Evolutionary conservation across 1,140 invertebrate species (phyloP).

Genomic region (Ganaspis sp.): DNA sequence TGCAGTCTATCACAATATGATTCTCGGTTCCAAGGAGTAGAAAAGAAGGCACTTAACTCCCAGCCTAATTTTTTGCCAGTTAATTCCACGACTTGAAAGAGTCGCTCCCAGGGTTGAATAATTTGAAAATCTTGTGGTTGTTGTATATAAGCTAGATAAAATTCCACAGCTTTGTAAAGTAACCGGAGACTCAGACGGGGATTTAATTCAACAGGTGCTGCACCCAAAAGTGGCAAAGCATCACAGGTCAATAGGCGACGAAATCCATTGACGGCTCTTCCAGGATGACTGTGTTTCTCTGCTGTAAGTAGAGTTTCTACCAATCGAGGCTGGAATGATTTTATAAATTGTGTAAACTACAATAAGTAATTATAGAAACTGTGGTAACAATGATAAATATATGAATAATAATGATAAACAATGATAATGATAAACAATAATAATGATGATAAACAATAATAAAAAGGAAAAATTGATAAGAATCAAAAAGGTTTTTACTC

Average conservation of each 20-base stretch:
- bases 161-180: constrained; percentile 79
- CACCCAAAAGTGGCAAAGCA: constrained; percentile 83
- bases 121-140: constrained; percentile 82
- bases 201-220: constrained; percentile 79
- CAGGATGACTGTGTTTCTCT: constrained; percentile 83
- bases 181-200: constrained; percentile 82
- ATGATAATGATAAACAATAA: too few species aligned
- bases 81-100: constrained; percentile 85
- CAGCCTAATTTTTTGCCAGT: constrained; percentile 87
- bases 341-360: constrained; percentile 33
- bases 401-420: too few species aligned
- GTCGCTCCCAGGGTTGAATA: constrained; percentile 85
- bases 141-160: constrained; percentile 80
- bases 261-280: constrained; percentile 83
- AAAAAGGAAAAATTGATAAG: constrained; percentile 26
- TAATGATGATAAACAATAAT: too few species aligned
- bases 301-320: constrained; percentile 86
- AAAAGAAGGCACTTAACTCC: constrained; percentile 80
- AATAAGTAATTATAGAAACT: too few species aligned
- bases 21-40: constrained; percentile 67
- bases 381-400: too few species aligned
- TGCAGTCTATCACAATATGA: constrained; percentile 68
- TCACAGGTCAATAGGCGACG: constrained; percentile 85
- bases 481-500: constrained; percentile 77
- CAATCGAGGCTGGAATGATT: constrained; percentile 77